Conservation (phyloP, 2,888 invertebrate genomes). For the Ligdia adustata region DNA sequence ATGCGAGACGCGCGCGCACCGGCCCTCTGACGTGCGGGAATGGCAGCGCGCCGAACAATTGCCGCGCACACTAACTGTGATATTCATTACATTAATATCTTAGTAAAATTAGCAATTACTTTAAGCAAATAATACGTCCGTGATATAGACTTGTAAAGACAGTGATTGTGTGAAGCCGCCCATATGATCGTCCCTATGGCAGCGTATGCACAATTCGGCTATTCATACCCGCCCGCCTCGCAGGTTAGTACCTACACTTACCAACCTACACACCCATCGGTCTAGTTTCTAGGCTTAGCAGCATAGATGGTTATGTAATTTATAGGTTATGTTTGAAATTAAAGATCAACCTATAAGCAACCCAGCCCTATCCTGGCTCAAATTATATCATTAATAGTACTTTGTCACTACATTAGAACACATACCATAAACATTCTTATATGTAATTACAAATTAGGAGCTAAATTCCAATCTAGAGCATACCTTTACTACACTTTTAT, state of each 20-base stretch:
- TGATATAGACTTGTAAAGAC: conserved; percentile 78
- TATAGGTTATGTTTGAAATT: not conserved
- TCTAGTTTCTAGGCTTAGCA: not conserved
- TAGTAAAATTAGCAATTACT: conserved; percentile 58
- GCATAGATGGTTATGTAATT: not conserved
- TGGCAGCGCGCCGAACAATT: conserved; percentile 78
- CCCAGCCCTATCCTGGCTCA: too few species aligned
- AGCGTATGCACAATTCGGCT: conserved; percentile 96
- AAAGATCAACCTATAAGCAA: too few species aligned
- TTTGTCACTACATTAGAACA: too few species aligned
- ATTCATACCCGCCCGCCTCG: conserved; percentile 95
- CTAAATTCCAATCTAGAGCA: too few species aligned
- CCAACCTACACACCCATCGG: not conserved
- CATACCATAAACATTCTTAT: too few species aligned
- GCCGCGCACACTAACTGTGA: conserved; percentile 78
- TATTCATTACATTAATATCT: conserved; percentile 69
- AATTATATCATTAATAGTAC: too few species aligned
- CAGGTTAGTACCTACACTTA: conserved; percentile 86
- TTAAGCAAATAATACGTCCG: conserved; percentile 69
- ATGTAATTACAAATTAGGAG: too few species aligned
- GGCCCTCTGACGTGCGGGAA: conserved; percentile 73
- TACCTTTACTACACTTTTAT: too few species aligned
- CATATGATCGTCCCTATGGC: conserved; percentile 85
- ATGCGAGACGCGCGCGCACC: conserved; percentile 75
- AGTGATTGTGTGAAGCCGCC: conserved; percentile 82